Evolutionary conservation across 1,140 invertebrate species (phyloP), one percentile per base, ranked within the genome.

Genomic region (Diachasma alloeum): DNA sequence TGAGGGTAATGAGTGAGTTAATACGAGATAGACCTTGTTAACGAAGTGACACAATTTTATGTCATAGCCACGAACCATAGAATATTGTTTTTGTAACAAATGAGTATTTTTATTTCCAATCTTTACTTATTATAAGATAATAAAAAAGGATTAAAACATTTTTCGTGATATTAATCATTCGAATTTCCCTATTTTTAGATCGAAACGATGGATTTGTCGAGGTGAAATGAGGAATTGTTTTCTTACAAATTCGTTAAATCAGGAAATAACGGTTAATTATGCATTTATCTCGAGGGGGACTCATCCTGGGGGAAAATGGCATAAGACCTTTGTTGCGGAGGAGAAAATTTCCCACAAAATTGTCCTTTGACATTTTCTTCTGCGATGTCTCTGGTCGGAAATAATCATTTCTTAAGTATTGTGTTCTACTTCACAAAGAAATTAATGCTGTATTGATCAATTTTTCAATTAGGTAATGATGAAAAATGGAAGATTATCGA

Each of bases 51-150:
- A 75, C 74, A 69, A 77, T 77, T 78, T 74, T 36, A 71, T 72
- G 78, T 76, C 69, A 69, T 80, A 78, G 75, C 74, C 75, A 81
- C 76, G 66, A 78, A 81, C 80, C 53, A 81, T 78, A 83, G 77
- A 75, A 78, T 75, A 79, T 80, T 81, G 78, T 81, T 80, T 83
- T 83, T 83, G 82, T 84, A 80, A 83, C 82, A 82, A 85, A 81
- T 80, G 31, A 80, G 80, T 84, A 84, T 83, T 84, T 83, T 81
- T 83, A 81, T 81, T 83, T 77, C 80, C 79, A 76, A 81, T 78
- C 76, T 83, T 83, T 82, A 82, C 78, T 78, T 80, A 82, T 82
- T 84, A 80, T 83, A 80, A 81, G 53, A 82, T 83, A 84, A 85
- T 82, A 81, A 85, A 84, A 83, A 80, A 42, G 31, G 73, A 63